Evolutionary conservation across 1,140 invertebrate species (phyloP).

Genomic region (Pissodes strobi): DNA sequence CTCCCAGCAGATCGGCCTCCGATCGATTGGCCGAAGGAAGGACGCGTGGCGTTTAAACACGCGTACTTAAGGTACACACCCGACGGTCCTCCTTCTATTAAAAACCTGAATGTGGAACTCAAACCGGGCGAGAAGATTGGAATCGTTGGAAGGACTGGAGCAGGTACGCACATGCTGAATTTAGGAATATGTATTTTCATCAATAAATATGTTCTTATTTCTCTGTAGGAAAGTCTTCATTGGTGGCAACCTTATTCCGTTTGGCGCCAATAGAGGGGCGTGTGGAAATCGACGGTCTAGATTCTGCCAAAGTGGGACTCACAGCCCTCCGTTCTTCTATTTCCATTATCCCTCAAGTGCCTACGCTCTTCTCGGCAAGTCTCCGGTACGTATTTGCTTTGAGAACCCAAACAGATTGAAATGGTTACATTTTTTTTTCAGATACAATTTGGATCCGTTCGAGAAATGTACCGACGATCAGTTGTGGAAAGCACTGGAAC

Average conservation of each 20-base stretch:
- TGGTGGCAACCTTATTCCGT: conserved; percentile 75
- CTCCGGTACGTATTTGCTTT: conserved; percentile 62
- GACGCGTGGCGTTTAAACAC: conserved; percentile 68
- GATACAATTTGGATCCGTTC: conserved; percentile 87
- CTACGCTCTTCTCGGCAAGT: conserved; percentile 78
- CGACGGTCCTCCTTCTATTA: conserved; percentile 65
- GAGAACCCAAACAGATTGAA: not conserved
- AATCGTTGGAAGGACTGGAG: conserved; percentile 69
- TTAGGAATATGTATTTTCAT: not conserved
- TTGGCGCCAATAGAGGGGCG: conserved; percentile 67
- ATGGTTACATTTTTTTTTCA: conserved; percentile 29
- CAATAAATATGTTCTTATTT: not conserved
- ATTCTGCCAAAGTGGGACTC: conserved; percentile 67
- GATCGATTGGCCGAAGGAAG: conserved; percentile 72
- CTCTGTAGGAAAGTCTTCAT: conserved; percentile 79
- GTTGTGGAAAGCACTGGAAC: conserved; percentile 69
- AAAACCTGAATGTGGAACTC: conserved; percentile 67
- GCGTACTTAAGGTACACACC: conserved; percentile 63
- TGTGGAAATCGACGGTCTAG: conserved; percentile 72
- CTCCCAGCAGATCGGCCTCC: conserved; percentile 60
- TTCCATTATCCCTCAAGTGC: conserved; percentile 86
- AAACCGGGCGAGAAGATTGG: conserved; percentile 72
- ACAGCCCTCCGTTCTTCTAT: conserved; percentile 73
- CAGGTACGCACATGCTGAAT: conserved; percentile 62
- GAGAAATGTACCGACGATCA: conserved; percentile 66